Conservation (phyloP, 2,797 vertebrate genomes). For the Argya squamiceps region DNA sequence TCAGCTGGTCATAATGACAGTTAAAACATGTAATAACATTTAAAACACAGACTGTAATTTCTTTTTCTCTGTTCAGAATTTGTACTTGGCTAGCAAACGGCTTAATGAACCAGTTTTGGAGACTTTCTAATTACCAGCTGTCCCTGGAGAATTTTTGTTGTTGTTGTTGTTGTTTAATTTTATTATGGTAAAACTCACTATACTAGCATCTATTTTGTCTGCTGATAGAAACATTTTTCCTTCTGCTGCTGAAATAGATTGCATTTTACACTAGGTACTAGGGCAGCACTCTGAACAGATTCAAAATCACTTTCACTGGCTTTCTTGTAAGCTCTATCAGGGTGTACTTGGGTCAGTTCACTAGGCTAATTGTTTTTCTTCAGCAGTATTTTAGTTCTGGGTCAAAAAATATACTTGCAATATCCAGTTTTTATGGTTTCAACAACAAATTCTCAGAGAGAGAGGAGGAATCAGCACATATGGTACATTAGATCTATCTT, state of each 20-base stretch:
- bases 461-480: not conserved
- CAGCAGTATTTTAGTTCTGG: not conserved
- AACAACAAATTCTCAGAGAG: not conserved
- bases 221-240: not conserved
- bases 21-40: constrained; percentile 46
- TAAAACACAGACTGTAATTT: constrained; percentile 46
- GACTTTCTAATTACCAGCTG: constrained; percentile 33
- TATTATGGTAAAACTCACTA: not conserved
- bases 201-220: not conserved
- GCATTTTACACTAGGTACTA: not conserved
- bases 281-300: not conserved
- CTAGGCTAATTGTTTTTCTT: not conserved
- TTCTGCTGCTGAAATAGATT: not conserved
- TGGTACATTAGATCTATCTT: not conserved
- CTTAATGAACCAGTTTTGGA: not conserved
- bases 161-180: not conserved
- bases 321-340: not conserved
- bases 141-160: not conserved
- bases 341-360: not conserved
- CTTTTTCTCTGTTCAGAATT: constrained; percentile 35
- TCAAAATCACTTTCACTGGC: not conserved
- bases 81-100: constrained; percentile 23
- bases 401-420: not conserved
- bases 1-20: constrained; percentile 26
- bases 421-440: not conserved